Evolutionary conservation across 2,797 vertebrate genomes (phyloP), one percentile per base, ranked within the genome.

Genomic region (Gallirallus australis): DNA sequence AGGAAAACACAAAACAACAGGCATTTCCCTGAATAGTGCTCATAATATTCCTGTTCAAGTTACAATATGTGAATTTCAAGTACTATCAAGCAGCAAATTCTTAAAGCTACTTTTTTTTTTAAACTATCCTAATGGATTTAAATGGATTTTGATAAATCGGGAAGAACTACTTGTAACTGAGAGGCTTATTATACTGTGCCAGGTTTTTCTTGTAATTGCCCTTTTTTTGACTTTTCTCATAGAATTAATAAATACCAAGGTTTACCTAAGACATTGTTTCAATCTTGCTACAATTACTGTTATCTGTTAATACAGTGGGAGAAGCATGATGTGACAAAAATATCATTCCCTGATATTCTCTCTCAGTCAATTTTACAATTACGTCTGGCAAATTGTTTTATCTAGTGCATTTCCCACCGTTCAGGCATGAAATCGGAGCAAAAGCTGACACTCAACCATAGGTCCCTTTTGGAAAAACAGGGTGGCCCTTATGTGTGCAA

Each of bases 401-500:
- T 64, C 31, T 35, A n/a, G 12, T 50, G n/a, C 17, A 30, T 60
- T 86, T 81, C 48, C 60, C 56, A 73, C n/a, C 31, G 4, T 9
- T 23, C n/a, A 64, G 39, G 23, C 17, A 9, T 0, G 0, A 48
- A 64, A 48, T 25, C 12, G 13, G 3, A 6, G 20, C 18, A 40
- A 50, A 83, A 63, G 19, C 24, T 73, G 39, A 31, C 3, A 3
- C 1, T 25, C 30, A 54, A 23, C 19, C 45, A 2, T 0, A 37
- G 12, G 8, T 59, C 15, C 23, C 10, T 10, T 11, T 11, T 39
- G 68, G 33, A 47, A 84, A 87, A 68, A 4, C 19, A 20, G 19
- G 2, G 9, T 7, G 28, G 8, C 8, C 25, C 27, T 50, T 30
- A 11, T 0, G 1, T 7, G 12, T 11, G 33, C 13, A 23, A 39